phyloP scores from a whole-genome alignment of 2,113 vertebrate genomes.

The Podarcis cretensis region DNA sequence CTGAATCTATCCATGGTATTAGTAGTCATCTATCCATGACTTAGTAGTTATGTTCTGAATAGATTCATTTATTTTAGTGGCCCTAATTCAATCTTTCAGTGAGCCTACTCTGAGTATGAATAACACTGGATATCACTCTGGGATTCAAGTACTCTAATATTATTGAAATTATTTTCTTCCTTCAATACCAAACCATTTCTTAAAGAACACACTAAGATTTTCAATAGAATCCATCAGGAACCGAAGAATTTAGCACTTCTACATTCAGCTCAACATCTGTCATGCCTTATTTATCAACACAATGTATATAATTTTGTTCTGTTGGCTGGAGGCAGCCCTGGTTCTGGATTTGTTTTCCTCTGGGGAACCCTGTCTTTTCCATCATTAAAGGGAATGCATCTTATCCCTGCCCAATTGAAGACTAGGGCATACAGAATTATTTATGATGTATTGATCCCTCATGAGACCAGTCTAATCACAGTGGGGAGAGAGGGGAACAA shows the following conservation, averaged over 20 bases:
- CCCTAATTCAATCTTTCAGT: too few relatives aligned
- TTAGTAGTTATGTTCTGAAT: too few relatives aligned
- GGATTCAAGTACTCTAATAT: neutral
- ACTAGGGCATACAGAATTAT: slow-evolving; percentile 1
- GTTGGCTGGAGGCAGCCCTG: neutral
- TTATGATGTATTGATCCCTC: slow-evolving; percentile 33
- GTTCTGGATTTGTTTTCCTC: slow-evolving; percentile 31
- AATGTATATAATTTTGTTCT: neutral
- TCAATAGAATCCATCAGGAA: neutral
- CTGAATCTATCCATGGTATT: too few relatives aligned
- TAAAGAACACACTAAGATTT: neutral
- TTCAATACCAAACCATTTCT: neutral
- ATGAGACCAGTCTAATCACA: neutral
- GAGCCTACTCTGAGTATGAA: too few relatives aligned
- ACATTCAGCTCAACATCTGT: slow-evolving; percentile 5
- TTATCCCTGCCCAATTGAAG: slow-evolving; percentile 8
- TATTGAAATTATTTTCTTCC: neutral
- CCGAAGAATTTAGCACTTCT: slow-evolving; percentile 9
- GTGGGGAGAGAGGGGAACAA: neutral
- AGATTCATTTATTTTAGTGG: too few relatives aligned
- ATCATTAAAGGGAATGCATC: slow-evolving; percentile 39
- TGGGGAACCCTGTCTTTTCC: slow-evolving; percentile 28
- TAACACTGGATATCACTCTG: neutral
- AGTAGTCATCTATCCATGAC: too few relatives aligned
- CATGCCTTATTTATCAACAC: slow-evolving; percentile 26